Percentiles rank a stretch among this genome's conserved stretches.
Evolutionary conservation across 2,888 invertebrate genomes (phyloP).

Genomic region (Melanotus villosus): DNA sequence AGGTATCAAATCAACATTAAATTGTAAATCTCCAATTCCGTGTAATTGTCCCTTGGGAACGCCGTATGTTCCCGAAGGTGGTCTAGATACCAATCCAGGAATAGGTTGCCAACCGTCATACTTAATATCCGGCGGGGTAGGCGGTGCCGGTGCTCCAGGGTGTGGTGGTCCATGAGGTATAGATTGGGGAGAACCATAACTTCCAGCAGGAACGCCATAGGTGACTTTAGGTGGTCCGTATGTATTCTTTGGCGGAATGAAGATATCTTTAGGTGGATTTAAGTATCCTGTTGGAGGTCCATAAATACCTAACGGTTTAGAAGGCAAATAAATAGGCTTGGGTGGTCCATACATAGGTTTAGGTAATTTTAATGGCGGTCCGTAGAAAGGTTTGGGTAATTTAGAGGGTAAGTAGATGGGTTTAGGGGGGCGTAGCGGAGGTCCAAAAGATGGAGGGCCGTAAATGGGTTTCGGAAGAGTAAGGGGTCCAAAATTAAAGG

Average conservation of each 20-base stretch:
- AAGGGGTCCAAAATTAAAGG: slow-evolving; percentile 59
- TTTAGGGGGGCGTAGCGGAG: slow-evolving; percentile 62
- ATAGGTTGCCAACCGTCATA: slow-evolving; percentile 93
- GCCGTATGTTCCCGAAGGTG: slow-evolving; percentile 61
- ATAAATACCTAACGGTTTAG: slow-evolving; percentile 55
- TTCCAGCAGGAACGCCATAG: slow-evolving; percentile 62
- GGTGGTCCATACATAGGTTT: slow-evolving; percentile 67
- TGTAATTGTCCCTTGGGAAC: slow-evolving; percentile 58
- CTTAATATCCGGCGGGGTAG: slow-evolving; percentile 81
- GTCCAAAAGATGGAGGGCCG: slow-evolving; percentile 66
- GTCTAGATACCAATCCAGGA: slow-evolving; percentile 74
- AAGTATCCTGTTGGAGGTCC: slow-evolving; percentile 25
- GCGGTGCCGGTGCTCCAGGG: slow-evolving; percentile 81
- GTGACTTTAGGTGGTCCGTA: slow-evolving; percentile 58
- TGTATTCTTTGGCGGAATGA: slow-evolving; percentile 58
- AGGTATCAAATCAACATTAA: slow-evolving; percentile 60
- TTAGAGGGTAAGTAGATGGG: slow-evolving; percentile 56
- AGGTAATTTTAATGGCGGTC: slow-evolving; percentile 56
- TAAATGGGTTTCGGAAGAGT: slow-evolving; percentile 65
- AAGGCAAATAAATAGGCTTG: slow-evolving; percentile 62
- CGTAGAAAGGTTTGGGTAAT: slow-evolving; percentile 58
- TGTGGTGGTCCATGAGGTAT: slow-evolving; percentile 74
- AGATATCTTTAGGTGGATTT: slow-evolving; percentile 53
- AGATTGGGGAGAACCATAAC: slow-evolving; percentile 76
- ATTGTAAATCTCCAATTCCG: slow-evolving; percentile 65